These are phyloP conservation scores for Neotragus pygmaeus DNA, from an alignment of 2,113 vertebrate genomes.

Conservation along the genomic window DNA sequence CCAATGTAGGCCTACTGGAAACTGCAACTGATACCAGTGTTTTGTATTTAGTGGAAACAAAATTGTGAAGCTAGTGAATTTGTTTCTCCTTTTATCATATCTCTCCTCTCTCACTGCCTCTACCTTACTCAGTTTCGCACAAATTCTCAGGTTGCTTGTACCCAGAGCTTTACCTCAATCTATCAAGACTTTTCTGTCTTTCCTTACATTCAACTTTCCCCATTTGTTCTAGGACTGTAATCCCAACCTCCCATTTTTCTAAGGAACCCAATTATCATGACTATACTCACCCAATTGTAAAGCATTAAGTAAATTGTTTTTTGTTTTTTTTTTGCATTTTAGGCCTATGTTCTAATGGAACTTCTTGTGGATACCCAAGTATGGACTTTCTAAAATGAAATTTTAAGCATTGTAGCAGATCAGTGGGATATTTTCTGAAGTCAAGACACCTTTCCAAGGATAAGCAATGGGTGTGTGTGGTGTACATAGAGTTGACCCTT, in stretches of 20 bases:
- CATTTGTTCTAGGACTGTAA: not conserved
- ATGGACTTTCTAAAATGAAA: constrained; percentile 14
- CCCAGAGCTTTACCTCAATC: not conserved
- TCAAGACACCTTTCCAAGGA: not conserved
- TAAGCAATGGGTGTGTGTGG: not conserved
- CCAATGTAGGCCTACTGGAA: not conserved
- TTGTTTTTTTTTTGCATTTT: not conserved
- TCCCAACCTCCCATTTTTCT: not conserved
- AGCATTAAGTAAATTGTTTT: not conserved
- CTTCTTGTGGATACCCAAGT: not conserved
- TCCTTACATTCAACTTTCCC: not conserved
- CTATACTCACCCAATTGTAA: not conserved
- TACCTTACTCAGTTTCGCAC: not conserved
- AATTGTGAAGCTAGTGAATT: not conserved
- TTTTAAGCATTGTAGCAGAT: not conserved
- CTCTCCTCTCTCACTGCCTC: not conserved
- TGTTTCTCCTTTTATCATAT: not conserved
- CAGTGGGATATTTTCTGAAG: not conserved
- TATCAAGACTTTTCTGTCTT: not conserved
- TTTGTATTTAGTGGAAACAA: not conserved
- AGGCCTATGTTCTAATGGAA: not conserved
- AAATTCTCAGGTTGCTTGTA: not conserved
- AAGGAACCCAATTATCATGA: not conserved
- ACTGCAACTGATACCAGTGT: not conserved
- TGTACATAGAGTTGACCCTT: not conserved